phyloP scores from a whole-genome alignment of 2,113 vertebrate genomes.

The Peucedramus taeniatus region DNA sequence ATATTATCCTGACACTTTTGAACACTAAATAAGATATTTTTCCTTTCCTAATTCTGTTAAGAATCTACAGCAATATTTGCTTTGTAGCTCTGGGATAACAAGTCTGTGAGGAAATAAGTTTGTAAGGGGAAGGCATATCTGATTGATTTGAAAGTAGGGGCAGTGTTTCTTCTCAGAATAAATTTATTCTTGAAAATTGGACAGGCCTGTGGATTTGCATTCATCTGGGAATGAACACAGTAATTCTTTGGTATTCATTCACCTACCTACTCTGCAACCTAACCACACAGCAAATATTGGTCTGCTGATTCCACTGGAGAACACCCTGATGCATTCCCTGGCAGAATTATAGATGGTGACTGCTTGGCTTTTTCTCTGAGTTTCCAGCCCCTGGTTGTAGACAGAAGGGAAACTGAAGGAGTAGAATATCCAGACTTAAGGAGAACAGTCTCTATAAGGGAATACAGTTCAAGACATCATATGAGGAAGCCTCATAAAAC shows the following conservation, averaged over 20 bases:
- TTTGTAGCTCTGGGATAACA: neutral
- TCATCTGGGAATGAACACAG: neutral
- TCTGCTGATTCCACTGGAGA: neutral
- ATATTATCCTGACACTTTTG: neutral
- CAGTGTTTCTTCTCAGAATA: neutral
- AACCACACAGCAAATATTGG: neutral
- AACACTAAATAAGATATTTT: neutral
- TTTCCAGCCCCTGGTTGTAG: neutral
- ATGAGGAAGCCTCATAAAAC: neutral
- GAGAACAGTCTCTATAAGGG: neutral
- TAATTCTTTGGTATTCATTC: neutral
- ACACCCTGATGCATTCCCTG: neutral
- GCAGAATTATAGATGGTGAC: neutral
- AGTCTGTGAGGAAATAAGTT: neutral
- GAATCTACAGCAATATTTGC: neutral
- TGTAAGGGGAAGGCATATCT: neutral
- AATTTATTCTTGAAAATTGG: neutral
- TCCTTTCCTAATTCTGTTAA: neutral
- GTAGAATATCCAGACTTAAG: neutral
- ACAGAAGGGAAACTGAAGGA: neutral
- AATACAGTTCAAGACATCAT: neutral
- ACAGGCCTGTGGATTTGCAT: neutral
- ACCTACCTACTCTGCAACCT: neutral
- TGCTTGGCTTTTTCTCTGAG: neutral
- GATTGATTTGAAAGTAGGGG: neutral